These are phyloP conservation scores for Lophius piscatorius DNA, from an alignment of 2,113 vertebrate genomes.

Conservation along the genomic window DNA sequence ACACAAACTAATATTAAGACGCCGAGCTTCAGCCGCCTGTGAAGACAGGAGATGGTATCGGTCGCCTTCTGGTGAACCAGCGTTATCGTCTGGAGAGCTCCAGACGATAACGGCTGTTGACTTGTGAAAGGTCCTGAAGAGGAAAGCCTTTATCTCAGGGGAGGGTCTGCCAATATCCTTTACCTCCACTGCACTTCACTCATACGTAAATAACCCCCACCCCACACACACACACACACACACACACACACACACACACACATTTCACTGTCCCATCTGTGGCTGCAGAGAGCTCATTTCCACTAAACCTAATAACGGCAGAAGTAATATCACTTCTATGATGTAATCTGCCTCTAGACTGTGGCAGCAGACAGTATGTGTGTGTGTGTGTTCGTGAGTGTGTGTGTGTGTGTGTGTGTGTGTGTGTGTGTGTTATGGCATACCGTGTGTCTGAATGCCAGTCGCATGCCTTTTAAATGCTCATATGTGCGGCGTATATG, in stretches of 20 bases:
- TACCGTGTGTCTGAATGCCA: slow-evolving; percentile 32
- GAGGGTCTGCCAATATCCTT: slow-evolving; percentile 55
- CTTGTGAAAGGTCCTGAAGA: slow-evolving; percentile 49
- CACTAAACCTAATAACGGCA: slow-evolving; percentile 72
- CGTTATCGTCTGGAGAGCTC: neutral
- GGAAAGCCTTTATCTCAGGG: slow-evolving; percentile 61
- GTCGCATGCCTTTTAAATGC: slow-evolving; percentile 1
- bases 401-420: slow-evolving; percentile 17
- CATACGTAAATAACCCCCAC: slow-evolving; percentile 4
- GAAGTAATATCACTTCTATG: slow-evolving; percentile 61
- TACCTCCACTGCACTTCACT: neutral
- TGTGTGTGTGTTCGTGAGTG: slow-evolving; percentile 19
- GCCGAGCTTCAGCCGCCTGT: slow-evolving; percentile 4
- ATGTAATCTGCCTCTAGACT: slow-evolving; percentile 69
- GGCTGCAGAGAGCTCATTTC: slow-evolving; percentile 66
- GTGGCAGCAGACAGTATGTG: slow-evolving; percentile 14
- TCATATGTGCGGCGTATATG: neutral
- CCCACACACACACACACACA: slow-evolving; percentile 28
- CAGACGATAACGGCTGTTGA: slow-evolving; percentile 45
- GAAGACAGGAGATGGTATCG: slow-evolving; percentile 42
- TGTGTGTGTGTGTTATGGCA: slow-evolving; percentile 21
- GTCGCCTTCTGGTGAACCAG: neutral
- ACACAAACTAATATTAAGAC: slow-evolving; percentile 14
- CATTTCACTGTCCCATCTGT: slow-evolving; percentile 16
- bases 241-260: slow-evolving; percentile 26